These are phyloP conservation scores for Lordiphosa fenestrarum DNA, from an alignment of 2,888 invertebrate species.

Conservation along the genomic window DNA sequence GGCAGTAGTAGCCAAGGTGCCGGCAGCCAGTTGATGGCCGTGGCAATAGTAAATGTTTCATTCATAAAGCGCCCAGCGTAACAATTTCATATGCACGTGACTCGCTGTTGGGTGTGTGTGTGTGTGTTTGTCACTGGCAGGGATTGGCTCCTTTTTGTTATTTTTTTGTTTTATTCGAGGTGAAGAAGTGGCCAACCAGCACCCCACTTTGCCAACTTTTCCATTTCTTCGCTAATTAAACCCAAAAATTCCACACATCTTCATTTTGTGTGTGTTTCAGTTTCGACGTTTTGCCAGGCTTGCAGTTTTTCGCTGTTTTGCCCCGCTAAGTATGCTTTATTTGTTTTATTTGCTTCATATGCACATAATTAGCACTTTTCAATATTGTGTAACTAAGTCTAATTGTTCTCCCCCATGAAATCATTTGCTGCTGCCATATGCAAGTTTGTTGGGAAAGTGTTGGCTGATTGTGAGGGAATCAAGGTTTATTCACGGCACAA, in stretches of 20 bases:
- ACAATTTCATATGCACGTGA: constrained; percentile 53
- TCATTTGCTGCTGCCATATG: constrained; percentile 27
- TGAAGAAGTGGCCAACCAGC: too few relatives aligned
- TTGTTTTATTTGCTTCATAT: constrained; percentile 36
- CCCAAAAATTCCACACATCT: constrained; percentile 33
- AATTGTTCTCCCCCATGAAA: constrained; percentile 34
- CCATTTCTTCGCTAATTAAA: constrained; percentile 47
- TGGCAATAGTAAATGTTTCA: constrained; percentile 56
- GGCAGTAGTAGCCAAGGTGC: constrained; percentile 40
- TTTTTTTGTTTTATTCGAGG: neutral
- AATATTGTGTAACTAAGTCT: constrained; percentile 36
- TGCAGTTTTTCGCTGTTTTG: constrained; percentile 43
- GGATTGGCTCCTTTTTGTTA: constrained; percentile 6
- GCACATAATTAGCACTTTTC: constrained; percentile 65
- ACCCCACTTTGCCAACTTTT: constrained; percentile 18
- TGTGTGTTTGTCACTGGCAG: constrained; percentile 5
- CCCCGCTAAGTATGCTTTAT: constrained; percentile 36
- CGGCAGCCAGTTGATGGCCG: constrained; percentile 15
- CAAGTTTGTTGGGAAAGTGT: constrained; percentile 22
- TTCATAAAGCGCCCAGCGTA: constrained; percentile 56
- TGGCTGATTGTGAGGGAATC: too few relatives aligned
- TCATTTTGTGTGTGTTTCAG: constrained; percentile 8
- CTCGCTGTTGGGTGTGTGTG: constrained; percentile 11
- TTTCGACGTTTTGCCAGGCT: constrained; percentile 30
- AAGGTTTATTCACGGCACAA: too few relatives aligned